Evolutionary conservation across 2,888 invertebrate genomes (phyloP), one percentile per base, ranked within the genome.

Genomic region (Alloscopus bannaensis): DNA sequence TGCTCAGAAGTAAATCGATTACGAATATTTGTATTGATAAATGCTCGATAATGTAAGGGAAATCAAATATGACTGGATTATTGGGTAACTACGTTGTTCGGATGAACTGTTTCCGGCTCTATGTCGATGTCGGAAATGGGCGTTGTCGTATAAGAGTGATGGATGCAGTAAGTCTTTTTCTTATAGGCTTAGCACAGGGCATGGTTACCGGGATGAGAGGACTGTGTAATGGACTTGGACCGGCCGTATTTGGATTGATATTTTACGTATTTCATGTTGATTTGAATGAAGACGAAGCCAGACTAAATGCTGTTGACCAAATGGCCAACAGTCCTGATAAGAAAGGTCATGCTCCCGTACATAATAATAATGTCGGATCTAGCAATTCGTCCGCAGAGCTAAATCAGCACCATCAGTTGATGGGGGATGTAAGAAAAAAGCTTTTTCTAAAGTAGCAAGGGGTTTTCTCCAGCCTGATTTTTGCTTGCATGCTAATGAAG

Each of bases 181-280:
- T 82, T 83, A 13, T 84, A 91, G 91, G 95, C 76, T 92, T 96
- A 40, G 95, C 95, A 79, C 97, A 98, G 90, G 99, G 99, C 82
- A 97, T 99, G 93, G 96, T 99, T 65, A 99, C 99, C 0, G 99
- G 99, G 16, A 98, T 99, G 91, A 91, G 99, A 83, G 99, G 99
- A 0, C 92, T 99, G 64, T 99, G 99, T 88, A 98, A 98, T 88
- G 99, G 99, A 18, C 91, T 99, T 65, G 99, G 99, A 0, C 99
- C 99, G 0, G 99, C 99, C 52, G 94, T 99, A 92, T 99, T 97
- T 88, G 99, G 99, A 20, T 93, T 99, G 85, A 96, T 99, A 87
- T 99, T 99, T 90, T 99, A 98, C 90, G 91, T 99, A 87, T 99
- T 99, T 90, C 96, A 99, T 89, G 99, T 99, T 84, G 97, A 99